A percentile compares a stretch with the other conserved stretches of the same genome.
phyloP scores from a whole-genome alignment of 1,140 invertebrate species.

The Ephestia elutella region DNA sequence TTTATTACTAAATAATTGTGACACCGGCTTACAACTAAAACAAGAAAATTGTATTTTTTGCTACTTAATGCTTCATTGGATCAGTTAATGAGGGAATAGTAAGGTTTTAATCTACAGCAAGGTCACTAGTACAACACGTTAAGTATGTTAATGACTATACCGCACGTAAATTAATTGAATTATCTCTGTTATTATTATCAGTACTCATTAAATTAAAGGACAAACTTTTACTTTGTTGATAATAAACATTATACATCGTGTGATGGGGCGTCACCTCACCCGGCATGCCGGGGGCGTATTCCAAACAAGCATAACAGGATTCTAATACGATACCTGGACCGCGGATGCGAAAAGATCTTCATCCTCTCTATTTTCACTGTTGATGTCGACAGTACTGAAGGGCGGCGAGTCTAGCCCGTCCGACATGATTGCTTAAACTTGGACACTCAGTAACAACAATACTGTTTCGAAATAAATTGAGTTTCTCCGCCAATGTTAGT shows the following conservation, averaged over 20 bases:
- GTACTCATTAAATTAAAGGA: background rate
- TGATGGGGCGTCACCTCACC: conserved; percentile 55
- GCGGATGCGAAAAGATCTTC: conserved; percentile 87
- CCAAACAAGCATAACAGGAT: conserved; percentile 47
- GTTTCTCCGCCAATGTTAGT: background rate
- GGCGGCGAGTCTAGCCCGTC: conserved; percentile 80
- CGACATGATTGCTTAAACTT: conserved; percentile 73
- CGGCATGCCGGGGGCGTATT: conserved; percentile 37
- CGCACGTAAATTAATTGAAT: conserved; percentile 16
- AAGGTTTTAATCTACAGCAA: conserved; percentile 6
- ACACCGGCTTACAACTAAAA: background rate
- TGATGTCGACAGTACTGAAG: conserved; percentile 81
- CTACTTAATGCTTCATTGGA: background rate
- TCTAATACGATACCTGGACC: conserved; percentile 79
- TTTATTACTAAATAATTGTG: background rate
- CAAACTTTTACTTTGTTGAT: background rate
- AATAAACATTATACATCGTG: background rate
- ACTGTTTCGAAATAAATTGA: background rate
- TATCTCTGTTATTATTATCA: conserved; percentile 9
- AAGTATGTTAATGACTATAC: conserved; percentile 11
- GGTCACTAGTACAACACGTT: conserved; percentile 9
- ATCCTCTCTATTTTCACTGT: conserved; percentile 81
- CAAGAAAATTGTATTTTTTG: background rate
- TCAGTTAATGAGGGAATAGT: background rate
- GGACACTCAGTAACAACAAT: background rate